A percentile compares a stretch with the other conserved stretches of the same genome.
These are phyloP conservation scores for Lasiurus borealis DNA, from an alignment of 2,113 vertebrate genomes.

Conservation along the genomic window DNA sequence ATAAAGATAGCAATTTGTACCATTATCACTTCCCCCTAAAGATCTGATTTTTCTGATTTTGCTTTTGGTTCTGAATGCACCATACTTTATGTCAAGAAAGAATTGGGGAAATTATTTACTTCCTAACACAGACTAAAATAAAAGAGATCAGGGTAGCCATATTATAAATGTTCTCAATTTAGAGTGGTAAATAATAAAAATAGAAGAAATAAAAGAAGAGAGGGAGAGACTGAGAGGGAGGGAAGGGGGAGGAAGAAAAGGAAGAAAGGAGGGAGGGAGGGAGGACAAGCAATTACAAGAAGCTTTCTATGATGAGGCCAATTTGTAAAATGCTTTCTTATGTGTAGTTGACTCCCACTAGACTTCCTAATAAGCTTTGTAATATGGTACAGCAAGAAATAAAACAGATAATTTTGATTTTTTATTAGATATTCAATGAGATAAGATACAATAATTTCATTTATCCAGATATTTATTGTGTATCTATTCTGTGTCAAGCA, in stretches of 20 bases:
- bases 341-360: conserved; percentile 77
- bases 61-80: conserved; percentile 75
- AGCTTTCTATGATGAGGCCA: conserved; percentile 70
- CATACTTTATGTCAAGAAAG: conserved; percentile 80
- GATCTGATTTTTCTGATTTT: conserved; percentile 70
- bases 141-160: conserved; percentile 66
- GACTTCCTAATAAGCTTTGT: conserved; percentile 78
- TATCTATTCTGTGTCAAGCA: background rate
- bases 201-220: conserved; percentile 59
- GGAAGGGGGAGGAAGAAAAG: background rate
- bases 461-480: background rate
- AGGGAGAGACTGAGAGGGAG: background rate
- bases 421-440: background rate
- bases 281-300: conserved; percentile 57
- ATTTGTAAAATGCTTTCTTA: conserved; percentile 76
- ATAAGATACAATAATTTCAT: background rate
- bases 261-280: background rate
- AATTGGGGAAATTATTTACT: conserved; percentile 48
- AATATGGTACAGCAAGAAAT: conserved; percentile 62
- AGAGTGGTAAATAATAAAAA: conserved; percentile 83
- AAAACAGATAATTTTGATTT: conserved; percentile 79
- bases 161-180: conserved; percentile 72
- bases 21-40: conserved; percentile 78
- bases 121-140: conserved; percentile 80
- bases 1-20: conserved; percentile 71